phyloP scores from a whole-genome alignment of 2,888 invertebrate genomes.

The Strigamia maritima region DNA sequence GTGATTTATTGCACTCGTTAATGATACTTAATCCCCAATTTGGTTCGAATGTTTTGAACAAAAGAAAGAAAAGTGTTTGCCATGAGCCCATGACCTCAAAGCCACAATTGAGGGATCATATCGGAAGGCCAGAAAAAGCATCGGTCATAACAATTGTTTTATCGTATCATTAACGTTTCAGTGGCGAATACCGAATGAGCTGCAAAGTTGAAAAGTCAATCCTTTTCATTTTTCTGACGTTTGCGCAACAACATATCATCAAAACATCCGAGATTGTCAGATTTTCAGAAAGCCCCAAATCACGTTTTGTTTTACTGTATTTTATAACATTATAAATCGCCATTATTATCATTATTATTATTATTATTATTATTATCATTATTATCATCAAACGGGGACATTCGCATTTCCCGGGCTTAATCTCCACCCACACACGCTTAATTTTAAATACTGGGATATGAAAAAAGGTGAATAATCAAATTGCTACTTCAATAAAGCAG shows the following conservation, averaged over 20 bases:
- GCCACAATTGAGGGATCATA: not conserved
- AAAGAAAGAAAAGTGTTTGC: constrained; percentile 13
- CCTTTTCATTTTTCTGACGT: not conserved
- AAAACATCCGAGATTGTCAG: no score
- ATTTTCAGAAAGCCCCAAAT: no score
- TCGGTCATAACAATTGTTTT: not conserved
- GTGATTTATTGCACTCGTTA: not conserved
- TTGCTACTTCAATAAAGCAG: not conserved
- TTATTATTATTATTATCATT: no score
- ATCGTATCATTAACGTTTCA: no score
- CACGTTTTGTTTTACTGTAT: no score
- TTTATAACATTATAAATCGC: no score
- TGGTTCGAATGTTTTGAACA: constrained; percentile 10
- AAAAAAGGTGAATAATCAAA: no score
- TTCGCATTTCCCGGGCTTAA: no score
- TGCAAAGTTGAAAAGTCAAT: no score
- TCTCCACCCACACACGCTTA: not conserved
- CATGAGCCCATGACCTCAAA: not conserved
- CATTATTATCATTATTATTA: no score
- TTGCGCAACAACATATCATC: not conserved
- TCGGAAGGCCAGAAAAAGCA: not conserved
- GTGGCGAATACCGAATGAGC: no score
- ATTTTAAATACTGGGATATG: not conserved
- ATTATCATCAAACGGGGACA: no score
- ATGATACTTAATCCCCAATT: not conserved